These are phyloP conservation scores for Chloroceryle inda DNA, from an alignment of 2,797 vertebrate species.

Conservation along the genomic window DNA sequence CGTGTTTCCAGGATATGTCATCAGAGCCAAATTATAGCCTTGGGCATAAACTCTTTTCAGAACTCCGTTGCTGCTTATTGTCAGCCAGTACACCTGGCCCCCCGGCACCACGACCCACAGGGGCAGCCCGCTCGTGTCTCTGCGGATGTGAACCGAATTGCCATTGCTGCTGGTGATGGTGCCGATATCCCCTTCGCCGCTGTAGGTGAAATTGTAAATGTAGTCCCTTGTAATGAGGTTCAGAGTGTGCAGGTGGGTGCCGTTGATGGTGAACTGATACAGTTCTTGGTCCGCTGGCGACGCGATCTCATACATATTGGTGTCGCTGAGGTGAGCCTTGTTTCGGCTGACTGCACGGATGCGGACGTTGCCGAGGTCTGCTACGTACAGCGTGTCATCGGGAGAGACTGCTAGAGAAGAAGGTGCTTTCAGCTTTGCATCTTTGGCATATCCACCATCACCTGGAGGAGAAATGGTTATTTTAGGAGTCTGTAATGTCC, in stretches of 20 bases:
- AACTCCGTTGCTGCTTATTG: constrained; percentile 94
- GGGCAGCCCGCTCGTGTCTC: constrained; percentile 91
- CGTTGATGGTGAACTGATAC: constrained; percentile 93
- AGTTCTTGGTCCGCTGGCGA: constrained; percentile 94
- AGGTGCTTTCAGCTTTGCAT: constrained; percentile 93
- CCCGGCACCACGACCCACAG: constrained; percentile 94
- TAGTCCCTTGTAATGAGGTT: constrained; percentile 94
- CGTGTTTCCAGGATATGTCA: constrained; percentile 94
- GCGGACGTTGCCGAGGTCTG: constrained; percentile 94
- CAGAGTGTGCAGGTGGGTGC: constrained; percentile 92
- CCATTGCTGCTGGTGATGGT: constrained; percentile 86
- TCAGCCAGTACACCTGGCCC: constrained; percentile 94
- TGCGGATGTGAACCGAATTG: constrained; percentile 89
- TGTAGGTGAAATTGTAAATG: constrained; percentile 94
- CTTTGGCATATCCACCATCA: constrained; percentile 94
- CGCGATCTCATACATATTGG: constrained; percentile 90
- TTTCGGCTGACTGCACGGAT: constrained; percentile 92
- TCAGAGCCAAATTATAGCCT: constrained; percentile 93
- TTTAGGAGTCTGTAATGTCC: constrained; percentile 31
- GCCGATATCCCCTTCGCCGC: constrained; percentile 86
- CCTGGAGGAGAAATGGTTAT: constrained; percentile 78
- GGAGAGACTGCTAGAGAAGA: constrained; percentile 92
- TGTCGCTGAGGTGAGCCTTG: constrained; percentile 86
- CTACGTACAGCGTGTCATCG: constrained; percentile 91
- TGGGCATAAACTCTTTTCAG: constrained; percentile 94